Conservation (phyloP, 2,797 vertebrate genomes). For the Pogonophryne albipinna region DNA sequence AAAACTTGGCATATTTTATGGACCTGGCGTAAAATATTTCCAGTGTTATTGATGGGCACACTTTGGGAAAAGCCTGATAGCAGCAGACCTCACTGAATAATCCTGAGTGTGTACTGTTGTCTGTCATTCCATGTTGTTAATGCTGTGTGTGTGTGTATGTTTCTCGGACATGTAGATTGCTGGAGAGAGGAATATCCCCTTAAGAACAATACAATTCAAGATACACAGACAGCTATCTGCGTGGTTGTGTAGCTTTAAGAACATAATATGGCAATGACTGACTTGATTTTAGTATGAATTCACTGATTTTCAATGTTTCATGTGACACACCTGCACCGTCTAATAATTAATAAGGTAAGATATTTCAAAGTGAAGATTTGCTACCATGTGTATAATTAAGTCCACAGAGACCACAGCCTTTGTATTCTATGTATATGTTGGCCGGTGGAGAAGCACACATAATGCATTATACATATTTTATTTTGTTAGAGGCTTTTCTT, state of each 20-base stretch:
- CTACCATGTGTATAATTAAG: conserved; percentile 21
- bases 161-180: too few species aligned
- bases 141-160: too few species aligned
- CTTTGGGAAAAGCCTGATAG: too few species aligned
- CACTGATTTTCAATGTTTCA: background rate
- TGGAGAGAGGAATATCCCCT: too few species aligned
- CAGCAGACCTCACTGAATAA: too few species aligned
- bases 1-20: background rate
- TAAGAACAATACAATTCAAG: too few species aligned
- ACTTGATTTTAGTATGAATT: background rate
- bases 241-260: background rate
- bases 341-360: conserved; percentile 2
- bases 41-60: background rate
- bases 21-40: background rate
- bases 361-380: conserved; percentile 13
- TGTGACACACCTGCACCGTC: background rate
- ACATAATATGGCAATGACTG: background rate
- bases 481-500: conserved; percentile 4
- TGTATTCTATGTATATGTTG: background rate
- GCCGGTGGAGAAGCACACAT: conserved; percentile 14
- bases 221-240: background rate
- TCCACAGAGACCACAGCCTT: conserved; percentile 14
- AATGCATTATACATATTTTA: conserved; percentile 5
- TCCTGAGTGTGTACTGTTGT: too few species aligned
- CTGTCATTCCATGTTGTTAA: too few species aligned